These are phyloP conservation scores for Corapipo altera DNA, from an alignment of 2,113 vertebrate genomes.

Conservation along the genomic window DNA sequence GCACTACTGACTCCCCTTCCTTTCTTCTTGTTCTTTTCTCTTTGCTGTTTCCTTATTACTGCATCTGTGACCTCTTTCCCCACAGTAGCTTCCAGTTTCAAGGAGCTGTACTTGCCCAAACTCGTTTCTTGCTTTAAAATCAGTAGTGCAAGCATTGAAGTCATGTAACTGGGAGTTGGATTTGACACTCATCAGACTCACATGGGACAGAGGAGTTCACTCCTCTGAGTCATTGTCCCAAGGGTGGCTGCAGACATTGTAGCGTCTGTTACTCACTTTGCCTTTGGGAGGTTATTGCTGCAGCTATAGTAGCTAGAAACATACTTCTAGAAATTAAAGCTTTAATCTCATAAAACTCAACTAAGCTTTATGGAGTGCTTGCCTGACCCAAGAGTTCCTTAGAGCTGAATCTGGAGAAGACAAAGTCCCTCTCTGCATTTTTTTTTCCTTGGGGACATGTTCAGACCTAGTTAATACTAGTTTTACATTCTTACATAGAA, in stretches of 20 bases:
- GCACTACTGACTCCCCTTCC: background rate
- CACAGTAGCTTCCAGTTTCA: background rate
- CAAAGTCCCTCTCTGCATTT: background rate
- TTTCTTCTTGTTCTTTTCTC: background rate
- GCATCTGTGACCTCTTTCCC: background rate
- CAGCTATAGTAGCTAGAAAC: background rate
- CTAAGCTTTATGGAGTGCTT: background rate
- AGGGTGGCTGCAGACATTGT: background rate
- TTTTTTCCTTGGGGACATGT: background rate
- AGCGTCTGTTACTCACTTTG: background rate
- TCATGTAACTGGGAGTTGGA: background rate
- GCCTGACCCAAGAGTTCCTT: background rate
- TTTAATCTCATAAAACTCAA: background rate
- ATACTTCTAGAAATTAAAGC: background rate
- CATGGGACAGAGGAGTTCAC: background rate
- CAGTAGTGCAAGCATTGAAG: background rate
- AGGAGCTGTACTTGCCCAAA: background rate
- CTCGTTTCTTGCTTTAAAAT: background rate
- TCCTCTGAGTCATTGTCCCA: background rate
- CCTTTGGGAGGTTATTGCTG: background rate
- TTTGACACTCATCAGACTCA: background rate
- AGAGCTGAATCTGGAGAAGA: background rate
- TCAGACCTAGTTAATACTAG: background rate
- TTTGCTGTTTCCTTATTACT: background rate
- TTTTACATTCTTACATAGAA: background rate